phyloP scores from a whole-genome alignment of 1,140 invertebrate species.

The Dendrolimus kikuchii region DNA sequence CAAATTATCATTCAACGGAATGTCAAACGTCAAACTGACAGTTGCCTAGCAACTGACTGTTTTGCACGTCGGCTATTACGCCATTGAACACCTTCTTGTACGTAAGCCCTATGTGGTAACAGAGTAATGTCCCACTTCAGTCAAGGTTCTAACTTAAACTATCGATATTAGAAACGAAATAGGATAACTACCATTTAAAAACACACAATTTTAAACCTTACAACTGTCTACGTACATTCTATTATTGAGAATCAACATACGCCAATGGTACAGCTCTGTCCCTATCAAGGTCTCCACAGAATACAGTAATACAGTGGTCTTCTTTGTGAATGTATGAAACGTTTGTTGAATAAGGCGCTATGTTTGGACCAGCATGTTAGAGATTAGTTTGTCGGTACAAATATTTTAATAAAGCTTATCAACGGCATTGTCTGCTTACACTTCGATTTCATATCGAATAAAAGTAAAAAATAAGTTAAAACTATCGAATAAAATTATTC shows the following conservation, averaged over 20 bases:
- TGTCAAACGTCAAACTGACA: no score
- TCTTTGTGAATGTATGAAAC: no score
- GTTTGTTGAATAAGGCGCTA: no score
- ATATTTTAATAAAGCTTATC: no score
- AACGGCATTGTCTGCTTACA: no score
- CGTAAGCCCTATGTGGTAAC: slow-evolving; percentile 52
- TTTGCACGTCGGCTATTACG: slow-evolving; percentile 18
- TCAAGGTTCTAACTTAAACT: slow-evolving; percentile 48
- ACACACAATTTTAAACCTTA: slow-evolving; percentile 9
- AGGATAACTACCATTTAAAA: not conserved
- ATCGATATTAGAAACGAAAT: slow-evolving; percentile 10
- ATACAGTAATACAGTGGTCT: slow-evolving; percentile 39
- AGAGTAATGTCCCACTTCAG: slow-evolving; percentile 47
- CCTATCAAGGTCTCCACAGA: slow-evolving; percentile 38
- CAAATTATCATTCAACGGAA: no score
- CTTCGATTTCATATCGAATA: no score
- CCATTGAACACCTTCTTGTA: slow-evolving; percentile 41
- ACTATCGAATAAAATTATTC: no score
- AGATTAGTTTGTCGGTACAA: no score
- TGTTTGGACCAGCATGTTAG: no score
- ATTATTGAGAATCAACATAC: slow-evolving; percentile 4
- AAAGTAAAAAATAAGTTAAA: no score
- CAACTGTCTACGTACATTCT: not conserved
- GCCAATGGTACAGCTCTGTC: slow-evolving; percentile 29
- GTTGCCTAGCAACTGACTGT: no score